Base-by-base conservation (phyloP, 2,797 vertebrate genomes). In the Ceryle rudis region DNA sequence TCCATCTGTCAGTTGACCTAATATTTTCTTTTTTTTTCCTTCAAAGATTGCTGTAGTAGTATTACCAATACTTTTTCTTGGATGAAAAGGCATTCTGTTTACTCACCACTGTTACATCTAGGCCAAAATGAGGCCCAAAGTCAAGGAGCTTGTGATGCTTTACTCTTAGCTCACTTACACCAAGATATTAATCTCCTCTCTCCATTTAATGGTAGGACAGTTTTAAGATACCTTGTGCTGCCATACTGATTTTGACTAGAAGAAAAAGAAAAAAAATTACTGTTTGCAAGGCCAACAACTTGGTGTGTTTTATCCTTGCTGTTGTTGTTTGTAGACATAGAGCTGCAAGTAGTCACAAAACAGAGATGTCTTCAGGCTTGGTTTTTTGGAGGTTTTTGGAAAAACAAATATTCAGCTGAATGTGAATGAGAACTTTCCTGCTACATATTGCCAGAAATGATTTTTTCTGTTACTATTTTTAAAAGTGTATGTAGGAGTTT, bases 281-380 rank as follows among this genome's bases (percentile, higher is more conserved):
- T n/a, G 42, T 69, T 33, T 90, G 21, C 54, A 54, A 62, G 44
- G 42, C 41, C 19, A 66, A 20, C 28, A 86, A 6, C 14, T 65
- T 61, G 6, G 19, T 16, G 2, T 1, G 1, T 73, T 81, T 77
- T 41, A n/a, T 47, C 31, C 16, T 58, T 0, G 0, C 44, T 49
- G 9, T 17, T 62, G 35, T 18, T 83, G n/a, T 65, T 9, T n/a
- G 12, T 22, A 92, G 49, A 46, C 1, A 5, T 0, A 28, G 42
- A 69, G n/a, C 31, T 33, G 31, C 69, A 74, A 28, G 13, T 11
- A 33, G 15, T 60, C 41, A 74, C 79, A 90, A 81, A 23, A 0
- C 22, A 71, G 28, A 75, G 81, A 42, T 35, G 4, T 54, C 58
- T 78, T 57, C 65, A 61, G 47, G 21, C 71, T 64, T 71, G 49